phyloP scores from a whole-genome alignment of 2,888 invertebrate species.

The Drosophila quinaria region DNA sequence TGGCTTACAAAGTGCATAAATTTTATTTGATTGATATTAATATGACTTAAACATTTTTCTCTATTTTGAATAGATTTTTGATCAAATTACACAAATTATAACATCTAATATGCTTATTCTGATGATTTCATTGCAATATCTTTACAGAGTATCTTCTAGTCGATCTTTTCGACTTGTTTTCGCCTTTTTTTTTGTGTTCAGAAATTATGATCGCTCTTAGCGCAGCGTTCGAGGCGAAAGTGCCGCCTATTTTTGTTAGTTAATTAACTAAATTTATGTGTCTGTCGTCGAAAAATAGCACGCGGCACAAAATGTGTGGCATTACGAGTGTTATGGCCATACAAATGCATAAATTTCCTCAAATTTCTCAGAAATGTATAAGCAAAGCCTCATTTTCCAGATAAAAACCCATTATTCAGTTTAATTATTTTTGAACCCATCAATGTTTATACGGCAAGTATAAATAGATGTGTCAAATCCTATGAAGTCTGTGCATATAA shows the following conservation, averaged over 20 bases:
- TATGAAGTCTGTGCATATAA: background rate
- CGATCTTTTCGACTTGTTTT: background rate
- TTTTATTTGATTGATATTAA: background rate
- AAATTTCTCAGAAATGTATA: slow-evolving; percentile 37
- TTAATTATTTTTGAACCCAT: slow-evolving; percentile 46
- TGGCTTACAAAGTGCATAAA: too few species aligned
- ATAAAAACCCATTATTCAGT: slow-evolving; percentile 32
- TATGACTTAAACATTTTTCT: background rate
- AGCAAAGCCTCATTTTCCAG: slow-evolving; percentile 30
- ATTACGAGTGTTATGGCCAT: slow-evolving; percentile 52
- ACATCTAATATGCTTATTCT: background rate
- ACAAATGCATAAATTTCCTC: slow-evolving; percentile 67
- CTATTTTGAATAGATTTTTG: background rate
- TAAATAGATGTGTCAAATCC: slow-evolving; percentile 32
- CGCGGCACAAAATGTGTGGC: slow-evolving; percentile 68
- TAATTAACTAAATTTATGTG: slow-evolving; percentile 82
- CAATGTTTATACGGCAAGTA: slow-evolving; percentile 14
- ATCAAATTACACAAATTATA: background rate
- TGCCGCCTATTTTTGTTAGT: slow-evolving; percentile 78
- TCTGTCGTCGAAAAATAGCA: slow-evolving; percentile 80
- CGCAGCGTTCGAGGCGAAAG: slow-evolving; percentile 49
- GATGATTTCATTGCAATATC: background rate
- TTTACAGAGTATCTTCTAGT: slow-evolving; percentile 17
- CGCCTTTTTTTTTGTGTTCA: slow-evolving; percentile 12
- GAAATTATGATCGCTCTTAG: slow-evolving; percentile 67